These are phyloP conservation scores for Calypte anna DNA, from an alignment of 2,113 vertebrate genomes.

Conservation along the genomic window DNA sequence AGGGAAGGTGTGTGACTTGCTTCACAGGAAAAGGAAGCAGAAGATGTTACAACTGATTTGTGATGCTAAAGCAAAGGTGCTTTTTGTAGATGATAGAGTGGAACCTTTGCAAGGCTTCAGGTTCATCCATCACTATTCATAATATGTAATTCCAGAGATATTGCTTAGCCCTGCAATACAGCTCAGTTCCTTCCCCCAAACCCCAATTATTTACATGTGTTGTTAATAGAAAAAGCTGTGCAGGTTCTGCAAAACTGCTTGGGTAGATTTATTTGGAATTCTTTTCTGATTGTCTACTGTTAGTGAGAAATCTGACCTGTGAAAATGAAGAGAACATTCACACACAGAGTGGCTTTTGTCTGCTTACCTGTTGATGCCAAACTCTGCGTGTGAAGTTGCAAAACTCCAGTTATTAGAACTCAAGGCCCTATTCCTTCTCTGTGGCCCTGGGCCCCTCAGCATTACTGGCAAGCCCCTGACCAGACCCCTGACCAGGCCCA, in stretches of 20 bases:
- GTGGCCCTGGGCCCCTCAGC: not conserved
- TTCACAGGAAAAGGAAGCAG: not conserved
- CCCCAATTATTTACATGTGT: not conserved
- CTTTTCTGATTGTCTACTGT: not conserved
- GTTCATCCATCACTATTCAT: not conserved
- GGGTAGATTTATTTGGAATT: not conserved
- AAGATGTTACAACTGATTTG: not conserved
- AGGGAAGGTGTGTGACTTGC: not conserved
- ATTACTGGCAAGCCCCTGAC: not conserved
- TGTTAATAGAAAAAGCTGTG: not conserved
- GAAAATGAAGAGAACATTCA: not conserved
- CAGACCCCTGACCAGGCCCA: not conserved
- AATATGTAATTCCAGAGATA: not conserved
- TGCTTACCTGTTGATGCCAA: not conserved
- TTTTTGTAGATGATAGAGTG: not conserved
- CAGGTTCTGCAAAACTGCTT: not conserved
- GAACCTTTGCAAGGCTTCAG: not conserved
- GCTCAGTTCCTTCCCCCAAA: not conserved
- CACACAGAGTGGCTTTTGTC: not conserved
- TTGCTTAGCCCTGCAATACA: not conserved
- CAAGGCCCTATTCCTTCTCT: not conserved
- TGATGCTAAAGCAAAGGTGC: fast-evolving
- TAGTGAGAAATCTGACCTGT: not conserved
- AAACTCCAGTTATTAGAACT: not conserved
- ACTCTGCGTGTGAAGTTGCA: fast-evolving